Base-by-base conservation (phyloP, 2,797 vertebrate species). In the Rhinichthys osculus region DNA sequence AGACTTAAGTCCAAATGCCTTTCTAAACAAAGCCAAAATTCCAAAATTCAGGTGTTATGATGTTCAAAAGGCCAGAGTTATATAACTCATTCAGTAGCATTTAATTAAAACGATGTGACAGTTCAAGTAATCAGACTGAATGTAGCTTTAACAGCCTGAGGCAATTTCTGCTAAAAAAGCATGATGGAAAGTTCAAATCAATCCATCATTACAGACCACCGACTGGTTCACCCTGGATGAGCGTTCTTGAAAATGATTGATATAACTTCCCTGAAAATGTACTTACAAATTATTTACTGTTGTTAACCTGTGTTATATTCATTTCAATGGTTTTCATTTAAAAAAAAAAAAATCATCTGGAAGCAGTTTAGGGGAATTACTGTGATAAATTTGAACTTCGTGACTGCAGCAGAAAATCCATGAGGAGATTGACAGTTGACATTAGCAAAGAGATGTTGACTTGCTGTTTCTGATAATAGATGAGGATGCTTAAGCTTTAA, bases 131-230 rank as follows among this genome's bases (percentile, higher is more conserved):
- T 74, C 21, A 9, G 19, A 73, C 21, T n/a, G 17, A 50, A 83
- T 66, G 57, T 38, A 38, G 8, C 21, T 33, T 74, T 74, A 66
- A 33, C 59, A 64, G 71, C 54, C 19, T 50, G 30, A 74, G 21
- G 42, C 30, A 47, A 66, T 74, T 82, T 47, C 27, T 21, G 11
- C n/a, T 82, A 8, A 44, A 23, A 74, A 74, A 17, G 54, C n/a
- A 62, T 73, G 73, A 47, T 33, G 54, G n/a, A 71, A 73, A 71
- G 27, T 82, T 73, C 23, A 73, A 62, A 76, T 66, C 82, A 76
- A 83, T 66, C 59, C 42, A n/a, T 83, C 57, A 74, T 83, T 83
- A 47, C 23, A 62, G 70, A 64, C n/a, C 81, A 73, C 70, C 4
- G 27, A 74, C 54, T 62, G 40, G 21, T 69, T 83, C 81, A 73